Evolutionary conservation across 2,797 vertebrate species (phyloP), one percentile per base, ranked within the genome.

Genomic region (Chaetodon trifasciatus): DNA sequence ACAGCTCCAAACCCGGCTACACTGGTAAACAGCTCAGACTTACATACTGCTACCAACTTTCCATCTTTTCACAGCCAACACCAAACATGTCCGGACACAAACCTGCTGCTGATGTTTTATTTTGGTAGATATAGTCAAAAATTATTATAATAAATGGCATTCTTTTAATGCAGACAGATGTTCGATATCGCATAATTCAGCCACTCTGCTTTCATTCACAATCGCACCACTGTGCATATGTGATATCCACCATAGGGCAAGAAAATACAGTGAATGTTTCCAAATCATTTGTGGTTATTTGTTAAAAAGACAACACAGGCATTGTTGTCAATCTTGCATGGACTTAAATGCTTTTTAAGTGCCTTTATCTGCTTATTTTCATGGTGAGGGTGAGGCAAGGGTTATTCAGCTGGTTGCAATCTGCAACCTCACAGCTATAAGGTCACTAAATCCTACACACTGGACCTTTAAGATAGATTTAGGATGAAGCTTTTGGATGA

Each of bases 21-120:
- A 65, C 17, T 56, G 40, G 71, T 74, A 82, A 82, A 82, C 44
- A 71, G 56, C 21, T 53, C 8, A 46, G 21, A 77, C 44, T 67
- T 66, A 62, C 50, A 74, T 69, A 32, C 60, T 78, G 49, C 15
- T 71, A 61, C 63, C 46, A 65, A 82, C 44, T 55, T n/a, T 23
- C 40, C 78, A 17, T 74, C 28, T 23, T 70, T 46, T 35, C 77
- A 46, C 21, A 70, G 7, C 40, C 60, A 70, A 83, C 70, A 49
- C 57, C 77, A 78, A 84, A 65, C 68, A 76, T 15, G 23, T 68
- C 62, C 50, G 56, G 66, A 35, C 28, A 55, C 4, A 63, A 61
- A 6, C 13, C 11, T 40, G 37, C 6, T 76, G 64, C 40, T 70
- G 8, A 68, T 60, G 40, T 21, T 82, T 75, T 42, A 64, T 17